Percentiles rank a stretch among this genome's conserved stretches.
Conservation (phyloP, 53 echinoderm and acorn worm species). For the Holothuria scabra region DNA sequence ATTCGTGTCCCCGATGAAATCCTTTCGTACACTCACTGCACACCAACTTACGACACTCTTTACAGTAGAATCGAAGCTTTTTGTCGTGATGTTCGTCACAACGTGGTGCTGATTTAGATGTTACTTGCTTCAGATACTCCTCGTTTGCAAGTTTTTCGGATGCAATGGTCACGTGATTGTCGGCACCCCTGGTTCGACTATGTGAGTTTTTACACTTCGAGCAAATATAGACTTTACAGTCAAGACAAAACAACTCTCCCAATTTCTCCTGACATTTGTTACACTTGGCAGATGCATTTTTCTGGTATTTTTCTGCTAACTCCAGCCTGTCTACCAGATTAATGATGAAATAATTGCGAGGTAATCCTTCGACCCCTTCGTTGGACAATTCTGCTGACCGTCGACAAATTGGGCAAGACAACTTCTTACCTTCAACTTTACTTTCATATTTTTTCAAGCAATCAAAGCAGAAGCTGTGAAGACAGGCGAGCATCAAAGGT, state of each 20-base stretch:
- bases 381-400: background rate
- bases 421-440: background rate
- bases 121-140: background rate
- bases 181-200: background rate
- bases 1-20: background rate
- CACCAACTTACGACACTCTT: background rate
- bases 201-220: background rate
- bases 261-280: background rate
- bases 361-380: background rate
- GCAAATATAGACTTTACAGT: conserved; percentile 12
- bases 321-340: background rate
- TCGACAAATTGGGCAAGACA: conserved; percentile 9
- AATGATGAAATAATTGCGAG: background rate
- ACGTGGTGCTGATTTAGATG: background rate
- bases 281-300: background rate
- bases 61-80: conserved; percentile 14
- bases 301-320: background rate
- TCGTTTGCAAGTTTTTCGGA: background rate
- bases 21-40: background rate
- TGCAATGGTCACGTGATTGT: background rate
- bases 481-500: background rate
- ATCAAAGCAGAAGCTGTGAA: conserved; percentile 14
- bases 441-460: conserved; percentile 20
- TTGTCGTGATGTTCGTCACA: conserved; percentile 4
- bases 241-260: background rate